phyloP scores from a whole-genome alignment of 53 echinoderm and acorn worm species.

The Echinarachnius parma region DNA sequence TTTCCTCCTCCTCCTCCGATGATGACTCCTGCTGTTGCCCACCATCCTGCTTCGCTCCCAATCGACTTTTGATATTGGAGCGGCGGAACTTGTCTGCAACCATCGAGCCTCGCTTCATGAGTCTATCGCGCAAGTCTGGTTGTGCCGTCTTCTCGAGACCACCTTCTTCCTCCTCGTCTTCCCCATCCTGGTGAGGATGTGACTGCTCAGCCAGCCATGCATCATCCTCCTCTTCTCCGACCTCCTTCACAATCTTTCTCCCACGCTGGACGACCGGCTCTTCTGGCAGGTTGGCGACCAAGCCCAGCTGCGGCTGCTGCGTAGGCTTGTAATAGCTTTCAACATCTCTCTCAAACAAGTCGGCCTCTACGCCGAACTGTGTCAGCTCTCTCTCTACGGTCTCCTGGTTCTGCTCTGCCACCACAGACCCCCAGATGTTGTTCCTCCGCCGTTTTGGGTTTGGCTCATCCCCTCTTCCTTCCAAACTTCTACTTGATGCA shows the following conservation, averaged over 20 bases:
- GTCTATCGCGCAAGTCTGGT: slow-evolving; percentile 40
- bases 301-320: slow-evolving; percentile 46
- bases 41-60: slow-evolving; percentile 6
- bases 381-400: slow-evolving; percentile 64
- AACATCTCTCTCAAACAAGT: slow-evolving; percentile 62
- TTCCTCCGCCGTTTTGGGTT: slow-evolving; percentile 44
- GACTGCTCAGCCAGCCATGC: slow-evolving; percentile 50
- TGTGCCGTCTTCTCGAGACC: neutral
- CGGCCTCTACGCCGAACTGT: slow-evolving; percentile 67
- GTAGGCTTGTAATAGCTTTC: slow-evolving; percentile 68
- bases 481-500: neutral
- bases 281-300: slow-evolving; percentile 16
- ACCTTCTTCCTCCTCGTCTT: neutral
- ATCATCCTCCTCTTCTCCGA: slow-evolving; percentile 64
- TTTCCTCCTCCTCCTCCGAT: neutral
- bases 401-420: slow-evolving; percentile 76
- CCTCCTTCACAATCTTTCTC: slow-evolving; percentile 26
- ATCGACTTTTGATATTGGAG: slow-evolving; percentile 44
- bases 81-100: slow-evolving; percentile 37
- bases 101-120: slow-evolving; percentile 44
- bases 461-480: neutral
- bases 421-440: slow-evolving; percentile 82
- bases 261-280: slow-evolving; percentile 7
- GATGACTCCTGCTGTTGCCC: too few species aligned
- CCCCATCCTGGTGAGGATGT: neutral